Percentiles rank a stretch among this genome's conserved stretches.
These are phyloP conservation scores for Sarcophaga rosellei DNA, from an alignment of 2,888 invertebrate genomes.

Conservation along the genomic window DNA sequence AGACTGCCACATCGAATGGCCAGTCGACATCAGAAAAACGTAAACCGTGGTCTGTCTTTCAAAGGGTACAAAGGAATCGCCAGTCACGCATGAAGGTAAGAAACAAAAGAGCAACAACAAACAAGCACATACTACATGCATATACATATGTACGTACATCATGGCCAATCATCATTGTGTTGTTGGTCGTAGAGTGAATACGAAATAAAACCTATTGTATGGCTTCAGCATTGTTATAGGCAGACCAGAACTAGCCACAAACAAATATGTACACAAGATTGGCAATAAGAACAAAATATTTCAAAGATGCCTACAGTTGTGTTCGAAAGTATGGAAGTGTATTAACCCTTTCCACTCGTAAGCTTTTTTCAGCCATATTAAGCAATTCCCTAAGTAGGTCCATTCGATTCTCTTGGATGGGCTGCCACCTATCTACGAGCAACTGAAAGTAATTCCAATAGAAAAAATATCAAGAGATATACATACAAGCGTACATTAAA, in stretches of 20 bases:
- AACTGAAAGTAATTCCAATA: too few relatives aligned
- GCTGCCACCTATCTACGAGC: too few relatives aligned
- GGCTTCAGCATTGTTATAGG: neutral
- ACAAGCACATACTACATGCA: neutral
- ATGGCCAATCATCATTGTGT: neutral
- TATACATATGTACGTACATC: neutral
- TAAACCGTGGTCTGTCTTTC: conserved; percentile 87
- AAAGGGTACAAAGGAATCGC: conserved; percentile 88
- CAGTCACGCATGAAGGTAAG: conserved; percentile 84
- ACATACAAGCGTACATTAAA: too few relatives aligned
- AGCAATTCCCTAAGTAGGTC: too few relatives aligned
- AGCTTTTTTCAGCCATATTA: too few relatives aligned
- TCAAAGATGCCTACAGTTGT: too few relatives aligned
- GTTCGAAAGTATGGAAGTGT: too few relatives aligned
- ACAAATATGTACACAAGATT: too few relatives aligned
- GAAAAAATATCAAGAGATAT: too few relatives aligned
- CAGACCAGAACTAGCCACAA: neutral
- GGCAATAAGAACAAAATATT: too few relatives aligned
- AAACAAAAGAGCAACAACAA: neutral
- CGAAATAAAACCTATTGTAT: neutral
- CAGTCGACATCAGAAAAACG: conserved; percentile 61
- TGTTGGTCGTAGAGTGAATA: neutral
- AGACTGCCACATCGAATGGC: conserved; percentile 32
- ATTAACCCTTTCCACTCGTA: too few relatives aligned
- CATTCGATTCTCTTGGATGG: too few relatives aligned